These are phyloP conservation scores for Calyptomena viridis DNA, from an alignment of 2,113 vertebrate species.

Conservation along the genomic window DNA sequence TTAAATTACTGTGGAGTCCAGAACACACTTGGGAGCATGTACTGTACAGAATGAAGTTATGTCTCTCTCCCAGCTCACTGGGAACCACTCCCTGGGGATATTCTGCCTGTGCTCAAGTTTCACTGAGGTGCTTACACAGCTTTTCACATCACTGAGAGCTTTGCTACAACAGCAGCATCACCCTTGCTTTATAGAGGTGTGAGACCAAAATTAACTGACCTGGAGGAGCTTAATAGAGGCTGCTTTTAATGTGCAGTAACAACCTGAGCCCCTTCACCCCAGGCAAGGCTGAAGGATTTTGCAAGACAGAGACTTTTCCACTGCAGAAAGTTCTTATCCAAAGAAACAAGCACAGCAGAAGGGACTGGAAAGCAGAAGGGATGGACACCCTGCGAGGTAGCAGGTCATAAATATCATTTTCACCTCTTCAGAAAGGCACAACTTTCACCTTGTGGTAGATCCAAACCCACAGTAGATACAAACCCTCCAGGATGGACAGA, in stretches of 20 bases:
- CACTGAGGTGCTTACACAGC: neutral
- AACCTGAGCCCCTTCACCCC: neutral
- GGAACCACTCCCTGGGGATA: neutral
- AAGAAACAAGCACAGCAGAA: neutral
- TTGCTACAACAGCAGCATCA: neutral
- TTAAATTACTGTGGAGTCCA: constrained; percentile 6
- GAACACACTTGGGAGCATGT: neutral
- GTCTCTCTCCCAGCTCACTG: neutral
- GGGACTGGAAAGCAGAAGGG: neutral
- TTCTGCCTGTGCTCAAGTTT: neutral
- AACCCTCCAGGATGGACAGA: neutral
- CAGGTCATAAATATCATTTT: neutral
- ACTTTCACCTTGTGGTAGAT: rapidly evolving
- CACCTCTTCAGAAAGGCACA: neutral
- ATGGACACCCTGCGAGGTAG: neutral
- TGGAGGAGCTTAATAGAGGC: neutral
- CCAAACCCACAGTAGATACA: neutral
- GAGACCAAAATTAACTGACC: neutral
- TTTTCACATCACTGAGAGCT: neutral
- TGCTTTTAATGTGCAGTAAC: neutral
- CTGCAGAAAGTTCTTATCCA: neutral
- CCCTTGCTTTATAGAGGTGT: neutral
- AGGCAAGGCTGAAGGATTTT: neutral
- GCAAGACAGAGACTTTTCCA: neutral
- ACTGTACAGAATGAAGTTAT: neutral